Conservation (phyloP, 2,797 vertebrate species). For the Acanthiza pusilla region DNA sequence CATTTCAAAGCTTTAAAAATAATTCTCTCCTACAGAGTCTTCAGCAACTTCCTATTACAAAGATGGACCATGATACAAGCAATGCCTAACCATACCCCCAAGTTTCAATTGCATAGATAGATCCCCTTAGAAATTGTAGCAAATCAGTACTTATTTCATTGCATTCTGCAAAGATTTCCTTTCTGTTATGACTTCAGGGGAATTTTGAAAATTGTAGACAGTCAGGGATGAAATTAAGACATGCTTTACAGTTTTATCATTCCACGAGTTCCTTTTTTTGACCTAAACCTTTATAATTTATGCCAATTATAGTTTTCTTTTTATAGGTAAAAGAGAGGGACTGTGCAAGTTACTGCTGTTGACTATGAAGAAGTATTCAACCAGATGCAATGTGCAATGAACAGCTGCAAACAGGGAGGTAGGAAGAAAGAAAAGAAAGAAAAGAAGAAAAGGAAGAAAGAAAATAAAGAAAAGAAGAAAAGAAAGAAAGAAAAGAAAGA, state of each 20-base stretch:
- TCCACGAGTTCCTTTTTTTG: background rate
- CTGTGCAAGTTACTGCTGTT: background rate
- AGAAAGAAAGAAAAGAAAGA: background rate
- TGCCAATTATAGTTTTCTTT: background rate
- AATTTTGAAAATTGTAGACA: background rate
- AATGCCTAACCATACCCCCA: background rate
- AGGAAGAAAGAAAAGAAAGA: no score
- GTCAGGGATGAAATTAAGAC: background rate
- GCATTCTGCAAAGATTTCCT: background rate
- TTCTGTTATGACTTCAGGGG: background rate
- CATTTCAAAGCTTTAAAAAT: background rate
- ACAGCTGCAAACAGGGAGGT: background rate
- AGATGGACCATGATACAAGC: background rate
- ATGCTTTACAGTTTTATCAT: background rate
- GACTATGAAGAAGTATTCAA: background rate
- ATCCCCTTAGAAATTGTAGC: background rate
- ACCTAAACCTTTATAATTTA: background rate
- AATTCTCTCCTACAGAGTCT: background rate
- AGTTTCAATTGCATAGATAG: background rate
- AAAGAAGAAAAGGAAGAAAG: background rate
- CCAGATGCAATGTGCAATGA: background rate
- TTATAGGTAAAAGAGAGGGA: rapidly evolving
- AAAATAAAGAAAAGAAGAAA: no score
- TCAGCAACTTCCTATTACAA: background rate
- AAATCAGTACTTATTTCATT: background rate